phyloP scores from a whole-genome alignment of 2,888 invertebrate genomes.

The Eupeodes latifasciatus region DNA sequence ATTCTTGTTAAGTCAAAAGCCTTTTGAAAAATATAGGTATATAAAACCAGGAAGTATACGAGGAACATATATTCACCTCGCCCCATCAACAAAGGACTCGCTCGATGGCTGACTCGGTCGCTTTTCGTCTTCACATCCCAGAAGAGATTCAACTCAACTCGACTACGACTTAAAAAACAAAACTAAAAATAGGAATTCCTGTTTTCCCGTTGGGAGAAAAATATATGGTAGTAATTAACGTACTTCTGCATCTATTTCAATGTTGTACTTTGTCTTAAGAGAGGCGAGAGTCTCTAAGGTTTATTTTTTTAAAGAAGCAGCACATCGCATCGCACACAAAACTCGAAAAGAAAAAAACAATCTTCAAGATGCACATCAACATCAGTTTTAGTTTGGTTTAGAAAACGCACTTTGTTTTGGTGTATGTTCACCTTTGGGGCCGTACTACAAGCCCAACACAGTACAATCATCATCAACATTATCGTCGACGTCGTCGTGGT shows the following conservation, averaged over 20 bases:
- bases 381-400: slow-evolving; percentile 55
- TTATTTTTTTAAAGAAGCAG: neutral
- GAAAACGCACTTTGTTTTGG: slow-evolving; percentile 55
- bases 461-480: slow-evolving; percentile 37
- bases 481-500: slow-evolving; percentile 14
- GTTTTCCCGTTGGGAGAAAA: slow-evolving; percentile 30
- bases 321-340: slow-evolving; percentile 1
- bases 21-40: neutral
- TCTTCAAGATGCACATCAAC: slow-evolving; percentile 53
- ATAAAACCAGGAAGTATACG: slow-evolving; percentile 53
- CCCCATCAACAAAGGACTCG: slow-evolving; percentile 62
- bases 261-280: slow-evolving; percentile 55
- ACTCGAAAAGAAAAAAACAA: slow-evolving; percentile 13
- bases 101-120: too few relatives aligned
- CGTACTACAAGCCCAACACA: slow-evolving; percentile 27
- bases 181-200: slow-evolving; percentile 32
- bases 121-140: neutral
- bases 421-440: slow-evolving; percentile 38
- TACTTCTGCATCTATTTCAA: slow-evolving; percentile 50
- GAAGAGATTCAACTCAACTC: too few relatives aligned
- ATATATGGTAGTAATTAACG: slow-evolving; percentile 66
- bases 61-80: neutral
- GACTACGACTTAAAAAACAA: neutral
- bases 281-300: neutral
- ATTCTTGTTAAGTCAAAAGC: slow-evolving; percentile 25